Evolutionary conservation across 2,113 vertebrate genomes (phyloP).

Genomic region (Eurystomus gularis): DNA sequence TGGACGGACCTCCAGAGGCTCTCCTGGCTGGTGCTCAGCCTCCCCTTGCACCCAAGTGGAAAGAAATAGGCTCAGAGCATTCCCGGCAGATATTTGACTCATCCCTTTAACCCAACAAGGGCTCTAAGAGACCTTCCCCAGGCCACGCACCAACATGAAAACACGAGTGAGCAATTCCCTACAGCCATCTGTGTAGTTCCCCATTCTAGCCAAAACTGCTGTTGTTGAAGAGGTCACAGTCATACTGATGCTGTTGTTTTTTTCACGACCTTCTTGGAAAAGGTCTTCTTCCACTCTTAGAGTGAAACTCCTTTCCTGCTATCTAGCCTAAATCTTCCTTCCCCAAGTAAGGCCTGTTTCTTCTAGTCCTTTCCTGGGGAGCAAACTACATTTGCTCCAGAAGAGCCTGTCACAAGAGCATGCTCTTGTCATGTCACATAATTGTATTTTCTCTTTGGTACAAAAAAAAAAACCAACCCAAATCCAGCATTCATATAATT

Average conservation of each 20-base stretch:
- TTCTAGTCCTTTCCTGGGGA: neutral
- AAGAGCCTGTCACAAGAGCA: neutral
- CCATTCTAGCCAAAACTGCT: neutral
- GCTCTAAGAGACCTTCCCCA: neutral
- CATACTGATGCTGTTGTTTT: neutral
- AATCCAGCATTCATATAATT: neutral
- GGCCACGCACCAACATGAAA: neutral
- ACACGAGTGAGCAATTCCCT: accelerated
- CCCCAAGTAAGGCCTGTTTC: neutral
- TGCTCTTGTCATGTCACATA: accelerated
- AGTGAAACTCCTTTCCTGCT: neutral
- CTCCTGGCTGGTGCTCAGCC: accelerated
- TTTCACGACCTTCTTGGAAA: neutral
- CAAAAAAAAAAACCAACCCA: neutral
- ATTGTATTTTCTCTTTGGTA: neutral
- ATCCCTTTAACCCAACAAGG: accelerated
- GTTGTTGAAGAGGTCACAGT: neutral
- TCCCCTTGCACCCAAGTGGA: neutral
- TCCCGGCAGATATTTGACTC: neutral
- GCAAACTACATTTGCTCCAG: neutral
- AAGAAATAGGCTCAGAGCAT: neutral
- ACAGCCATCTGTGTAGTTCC: neutral
- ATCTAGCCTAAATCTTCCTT: neutral
- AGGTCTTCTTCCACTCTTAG: neutral
- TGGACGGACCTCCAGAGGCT: neutral